Base-by-base conservation (phyloP, 2,888 invertebrate genomes). In the Mesoligia furuncula region DNA sequence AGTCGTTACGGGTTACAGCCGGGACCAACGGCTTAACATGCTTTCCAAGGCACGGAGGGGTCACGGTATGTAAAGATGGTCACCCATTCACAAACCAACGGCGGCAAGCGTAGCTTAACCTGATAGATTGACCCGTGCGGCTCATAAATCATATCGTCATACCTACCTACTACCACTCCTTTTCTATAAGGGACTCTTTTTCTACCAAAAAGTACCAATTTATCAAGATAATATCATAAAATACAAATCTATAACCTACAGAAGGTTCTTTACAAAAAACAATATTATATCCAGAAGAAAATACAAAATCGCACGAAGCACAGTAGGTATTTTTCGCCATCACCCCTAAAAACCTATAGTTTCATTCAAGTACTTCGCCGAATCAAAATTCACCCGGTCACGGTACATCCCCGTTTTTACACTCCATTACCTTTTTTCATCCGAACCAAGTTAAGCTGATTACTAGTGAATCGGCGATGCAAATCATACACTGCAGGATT, bases 361-460 rank as follows among this genome's bases (percentile, higher is more conserved):
- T 85, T 27, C 66, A 79, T 72, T 83, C 45, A 75, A 82, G 75
- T 72, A 81, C 64, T 51, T 17, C 48, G 36, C 67, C 59, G 79
- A 80, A 86, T 82, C 77, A 88, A 89, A 88, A 89, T 83, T 83
- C 78, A 83, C 59, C 84, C 72, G 81, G 76, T 77, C 81, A 80
- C 79, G 84, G 83, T 85, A 85, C 81, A 85, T 85, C 79, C 89
- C 85, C 89, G 83, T 90, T 91, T 91, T 94, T 93, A 92, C 94
- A 93, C 89, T 94, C 94, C 94, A 95, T 95, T 95, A 94, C 93
- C 90, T 92, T 93, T 94, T 94, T 94, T 93, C 91, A 93, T 93
- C 90, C 83, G 87, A 90, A 83, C 90, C 87, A 90, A 92, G 93
- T 93, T 95, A 94, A 95, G 93, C 94, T 93, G 93, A 95, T 95